A percentile compares a stretch with the other conserved stretches of the same genome.
phyloP scores from a whole-genome alignment of 1,140 invertebrate genomes.

The Panagrolaimus sp. region DNA sequence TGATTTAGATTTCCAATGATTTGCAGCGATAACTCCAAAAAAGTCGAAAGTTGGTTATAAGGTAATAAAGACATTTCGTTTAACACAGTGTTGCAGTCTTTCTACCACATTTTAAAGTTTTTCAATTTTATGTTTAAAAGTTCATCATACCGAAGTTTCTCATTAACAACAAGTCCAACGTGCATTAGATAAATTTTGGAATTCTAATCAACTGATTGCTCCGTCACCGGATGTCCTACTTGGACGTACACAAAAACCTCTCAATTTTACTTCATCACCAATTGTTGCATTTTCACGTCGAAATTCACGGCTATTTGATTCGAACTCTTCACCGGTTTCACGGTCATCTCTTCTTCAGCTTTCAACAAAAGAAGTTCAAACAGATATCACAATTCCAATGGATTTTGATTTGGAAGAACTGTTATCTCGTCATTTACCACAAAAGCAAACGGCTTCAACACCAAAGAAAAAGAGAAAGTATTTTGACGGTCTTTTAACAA shows the following conservation, averaged over 20 bases:
- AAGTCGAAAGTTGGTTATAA: no score
- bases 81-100: no score
- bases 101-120: no score
- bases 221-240: conserved; percentile 4
- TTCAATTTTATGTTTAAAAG: no score
- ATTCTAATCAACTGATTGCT: background rate
- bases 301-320: background rate
- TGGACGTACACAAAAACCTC: background rate
- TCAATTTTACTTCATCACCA: background rate
- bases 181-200: background rate
- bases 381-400: background rate
- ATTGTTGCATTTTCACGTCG: background rate
- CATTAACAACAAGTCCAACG: background rate
- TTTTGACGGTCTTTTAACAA: no score
- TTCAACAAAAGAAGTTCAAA: background rate
- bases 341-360: background rate
- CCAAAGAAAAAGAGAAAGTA: background rate
- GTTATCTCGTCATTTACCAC: background rate
- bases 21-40: no score
- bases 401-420: background rate
- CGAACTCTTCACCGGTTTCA: background rate
- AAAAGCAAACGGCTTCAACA: background rate
- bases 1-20: no score
- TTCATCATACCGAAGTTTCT: no score
- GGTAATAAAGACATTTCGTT: no score